Base-by-base conservation (phyloP, 1,140 invertebrate species). In the Zaprionus taronus region DNA sequence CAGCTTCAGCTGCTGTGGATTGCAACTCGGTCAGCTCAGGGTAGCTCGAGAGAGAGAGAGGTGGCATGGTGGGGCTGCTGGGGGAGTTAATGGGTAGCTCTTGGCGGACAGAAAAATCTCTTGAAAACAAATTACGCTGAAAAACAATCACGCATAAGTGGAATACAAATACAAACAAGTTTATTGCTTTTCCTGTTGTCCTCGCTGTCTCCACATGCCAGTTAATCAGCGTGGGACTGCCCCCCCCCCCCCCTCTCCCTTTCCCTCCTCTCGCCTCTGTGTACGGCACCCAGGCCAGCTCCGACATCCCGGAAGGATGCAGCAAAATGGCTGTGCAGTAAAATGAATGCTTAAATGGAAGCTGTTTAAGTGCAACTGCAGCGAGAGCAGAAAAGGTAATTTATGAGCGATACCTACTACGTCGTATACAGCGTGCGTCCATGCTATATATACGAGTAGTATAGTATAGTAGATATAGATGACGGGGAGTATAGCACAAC, bases 91-190 rank as follows among this genome's bases (percentile, higher is more conserved):
- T 15, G 5, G 38, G 15, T 17, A 7, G 17, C 47, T 51, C 20
- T 51, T 51, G 47, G 53, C 41, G 57, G 28, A 24, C 51, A 68
- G 77, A 65, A 60, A 44, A 72, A 78, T 73, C 80, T 62, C 79
- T 81, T 81, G 81, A 77, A 81, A 81, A 73, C 80, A 81, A 81
- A 81, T 81, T 81, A 80, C 80, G 79, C 79, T 81, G 80, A 81
- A 81, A 81, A 81, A 80, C 80, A 81, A 81, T 81, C 80, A 81
- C 74, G 79, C 80, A 81, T 81, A 81, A 81, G 80, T 81, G 80
- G 79, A 81, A 81, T 81, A 81, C 80, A 81, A 81, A 81, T 81
- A 81, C 80, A 81, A 81, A 81, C 79, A 81, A 81, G 80, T 77
- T 81, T 81, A 81, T 81, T 81, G 80, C 74, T 81, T 81, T 81